Base-by-base conservation (phyloP, 2,113 vertebrate genomes). In the Capricornis sumatraensis region DNA sequence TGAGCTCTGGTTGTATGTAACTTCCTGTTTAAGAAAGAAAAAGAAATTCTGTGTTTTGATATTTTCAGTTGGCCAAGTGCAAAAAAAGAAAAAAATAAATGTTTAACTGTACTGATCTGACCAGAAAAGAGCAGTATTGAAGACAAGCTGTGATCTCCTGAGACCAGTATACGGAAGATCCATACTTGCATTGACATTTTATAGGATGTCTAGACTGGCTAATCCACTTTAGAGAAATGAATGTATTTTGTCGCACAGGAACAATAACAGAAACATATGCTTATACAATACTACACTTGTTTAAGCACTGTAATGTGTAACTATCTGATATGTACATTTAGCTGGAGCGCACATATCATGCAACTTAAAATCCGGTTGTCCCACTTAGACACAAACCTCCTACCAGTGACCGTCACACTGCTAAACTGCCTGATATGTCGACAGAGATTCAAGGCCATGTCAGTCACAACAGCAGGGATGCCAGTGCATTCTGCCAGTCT, bases 151-250 rank as follows among this genome's bases (percentile, higher is more conserved):
- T 91, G n/a, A 86, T 97, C 98, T 98, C 98, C 95, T 82, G 98
- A 98, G 98, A 96, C 96, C 97, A 90, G 58, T 2, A 60, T 43
- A 33, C 78, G 10, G 97, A 98, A 96, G 98, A 99, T 98, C 98
- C 98, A 98, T 98, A 98, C 98, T 1, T 97, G 91, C 96, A 98
- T 93, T 98, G 98, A 98, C 98, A 98, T 98, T 98, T 98, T 98
- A 97, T 98, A 96, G 95, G 95, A 97, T 97, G 98, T 98, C 98
- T 98, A 98, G 98, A 98, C 98, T 98, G 85, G 95, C 87, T 98
- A 98, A 99, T 98, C 97, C 95, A 98, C 97, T 98, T 98, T 96
- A 83, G 83, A 96, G 53, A 98, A 99, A 98, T 97, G 98, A 95
- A 98, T 97, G 96, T 71, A 97, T 98, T 98, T 98, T 98, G 96